Evolutionary conservation across 2,797 vertebrate genomes (phyloP).

Genomic region (Cirrhinus molitorella): DNA sequence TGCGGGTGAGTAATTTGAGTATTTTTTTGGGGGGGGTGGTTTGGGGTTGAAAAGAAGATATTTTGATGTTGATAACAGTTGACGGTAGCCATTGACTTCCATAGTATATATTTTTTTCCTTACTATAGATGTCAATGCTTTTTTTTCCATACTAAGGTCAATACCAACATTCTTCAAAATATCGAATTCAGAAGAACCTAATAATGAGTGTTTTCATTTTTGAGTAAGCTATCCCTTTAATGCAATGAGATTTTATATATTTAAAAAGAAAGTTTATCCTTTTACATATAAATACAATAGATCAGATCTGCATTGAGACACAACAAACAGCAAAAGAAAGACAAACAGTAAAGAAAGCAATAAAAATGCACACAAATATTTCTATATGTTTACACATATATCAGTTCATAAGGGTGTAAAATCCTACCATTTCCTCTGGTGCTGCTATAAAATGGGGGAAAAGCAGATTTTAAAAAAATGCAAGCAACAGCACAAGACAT

Average conservation of each 20-base stretch:
- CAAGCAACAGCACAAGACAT: conserved; percentile 18
- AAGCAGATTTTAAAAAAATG: conserved; percentile 18
- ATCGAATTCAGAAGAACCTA: neutral
- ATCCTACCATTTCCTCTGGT: conserved; percentile 65
- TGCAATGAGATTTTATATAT: neutral
- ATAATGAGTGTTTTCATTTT: neutral
- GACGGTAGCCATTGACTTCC: neutral
- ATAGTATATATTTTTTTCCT: no score
- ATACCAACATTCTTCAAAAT: conserved; percentile 8
- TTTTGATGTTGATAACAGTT: neutral
- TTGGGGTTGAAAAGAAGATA: no score
- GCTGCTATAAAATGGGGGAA: conserved; percentile 35
- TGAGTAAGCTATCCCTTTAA: neutral
- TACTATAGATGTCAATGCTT: no score
- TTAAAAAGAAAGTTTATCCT: neutral
- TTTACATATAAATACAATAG: neutral
- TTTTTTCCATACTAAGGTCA: neutral
- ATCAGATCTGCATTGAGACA: neutral
- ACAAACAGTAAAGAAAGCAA: neutral
- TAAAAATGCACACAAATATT: neutral
- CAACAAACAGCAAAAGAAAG: neutral
- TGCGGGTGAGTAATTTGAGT: neutral
- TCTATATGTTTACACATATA: conserved; percentile 40
- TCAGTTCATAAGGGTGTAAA: conserved; percentile 63
- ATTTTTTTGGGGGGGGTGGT: no score